Evolutionary conservation across 2,888 invertebrate species (phyloP).

Genomic region (Mongoloraphidia duomilia): DNA sequence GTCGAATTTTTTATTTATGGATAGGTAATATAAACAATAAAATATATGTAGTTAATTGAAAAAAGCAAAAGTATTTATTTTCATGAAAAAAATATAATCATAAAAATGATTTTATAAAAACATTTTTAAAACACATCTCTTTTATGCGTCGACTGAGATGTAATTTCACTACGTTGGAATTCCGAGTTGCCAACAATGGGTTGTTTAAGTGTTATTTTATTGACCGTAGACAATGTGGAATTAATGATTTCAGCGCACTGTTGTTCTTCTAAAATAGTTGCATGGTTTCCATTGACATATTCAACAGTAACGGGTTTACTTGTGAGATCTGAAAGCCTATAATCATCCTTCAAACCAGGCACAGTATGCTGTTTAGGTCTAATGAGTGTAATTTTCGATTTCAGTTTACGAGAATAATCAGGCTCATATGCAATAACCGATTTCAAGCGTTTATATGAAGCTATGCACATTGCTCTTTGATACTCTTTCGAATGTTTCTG

Average conservation of each 20-base stretch:
- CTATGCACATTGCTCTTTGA: slow-evolving; percentile 26
- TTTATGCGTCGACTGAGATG: too few species aligned
- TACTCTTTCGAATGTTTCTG: slow-evolving; percentile 29
- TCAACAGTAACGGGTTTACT: slow-evolving; percentile 41
- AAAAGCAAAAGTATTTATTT: too few species aligned
- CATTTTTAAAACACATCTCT: too few species aligned
- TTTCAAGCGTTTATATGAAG: slow-evolving; percentile 39
- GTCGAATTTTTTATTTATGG: too few species aligned
- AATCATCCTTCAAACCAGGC: slow-evolving; percentile 45
- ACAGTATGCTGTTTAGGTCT: slow-evolving; percentile 45
- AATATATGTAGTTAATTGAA: too few species aligned
- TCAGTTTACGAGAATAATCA: slow-evolving; percentile 21
- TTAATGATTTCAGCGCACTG: slow-evolving; percentile 48
- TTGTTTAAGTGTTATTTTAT: too few species aligned
- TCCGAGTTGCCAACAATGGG: too few species aligned
- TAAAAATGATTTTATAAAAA: too few species aligned
- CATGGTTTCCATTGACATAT: slow-evolving; percentile 58
- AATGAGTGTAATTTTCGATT: slow-evolving; percentile 43
- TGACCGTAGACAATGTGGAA: too few species aligned
- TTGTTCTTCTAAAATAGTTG: slow-evolving; percentile 50
- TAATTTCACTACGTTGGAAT: too few species aligned
- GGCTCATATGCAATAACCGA: slow-evolving; percentile 36
- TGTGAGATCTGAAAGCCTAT: slow-evolving; percentile 45
- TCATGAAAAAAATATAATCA: too few species aligned
- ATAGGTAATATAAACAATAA: too few species aligned